Evolutionary conservation across 1,140 invertebrate species (phyloP).

Genomic region (Tetragnatha versicolor): DNA sequence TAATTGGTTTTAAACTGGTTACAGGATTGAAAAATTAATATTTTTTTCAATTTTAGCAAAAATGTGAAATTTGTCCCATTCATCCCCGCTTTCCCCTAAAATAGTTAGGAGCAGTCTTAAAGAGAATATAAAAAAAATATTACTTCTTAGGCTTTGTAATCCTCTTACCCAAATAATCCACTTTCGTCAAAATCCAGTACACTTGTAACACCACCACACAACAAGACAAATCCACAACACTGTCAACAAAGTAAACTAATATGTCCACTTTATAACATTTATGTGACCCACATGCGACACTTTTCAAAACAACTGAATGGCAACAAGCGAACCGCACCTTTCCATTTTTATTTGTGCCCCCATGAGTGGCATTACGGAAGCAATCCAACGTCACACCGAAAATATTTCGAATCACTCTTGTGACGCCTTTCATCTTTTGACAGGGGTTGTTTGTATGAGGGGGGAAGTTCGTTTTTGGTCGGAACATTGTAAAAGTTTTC

Average conservation of each 20-base stretch:
- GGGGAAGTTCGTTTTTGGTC: background rate
- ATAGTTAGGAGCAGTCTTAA: too few relatives aligned
- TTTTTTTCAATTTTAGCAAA: too few relatives aligned
- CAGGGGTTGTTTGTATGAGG: background rate
- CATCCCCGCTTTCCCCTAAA: too few relatives aligned
- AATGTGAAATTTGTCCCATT: too few relatives aligned
- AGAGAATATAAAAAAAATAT: too few relatives aligned
- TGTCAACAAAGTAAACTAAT: background rate
- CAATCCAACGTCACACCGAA: background rate
- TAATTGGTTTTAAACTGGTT: too few relatives aligned
- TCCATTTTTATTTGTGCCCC: constrained; percentile 12
- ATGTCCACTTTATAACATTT: constrained; percentile 5
- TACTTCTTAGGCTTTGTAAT: too few relatives aligned
- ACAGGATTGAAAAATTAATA: too few relatives aligned
- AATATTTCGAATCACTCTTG: background rate
- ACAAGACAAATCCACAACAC: too few relatives aligned
- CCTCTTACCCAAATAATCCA: too few relatives aligned
- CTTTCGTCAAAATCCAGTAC: too few relatives aligned
- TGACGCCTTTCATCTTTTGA: constrained; percentile 8
- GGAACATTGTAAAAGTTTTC: constrained; percentile 18
- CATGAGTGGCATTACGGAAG: background rate
- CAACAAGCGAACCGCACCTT: background rate
- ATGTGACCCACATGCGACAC: background rate
- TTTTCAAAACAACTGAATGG: background rate
- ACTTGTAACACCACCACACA: too few relatives aligned